Base-by-base conservation (phyloP, 1,140 invertebrate genomes). In the Protaetia brevitarsis region DNA sequence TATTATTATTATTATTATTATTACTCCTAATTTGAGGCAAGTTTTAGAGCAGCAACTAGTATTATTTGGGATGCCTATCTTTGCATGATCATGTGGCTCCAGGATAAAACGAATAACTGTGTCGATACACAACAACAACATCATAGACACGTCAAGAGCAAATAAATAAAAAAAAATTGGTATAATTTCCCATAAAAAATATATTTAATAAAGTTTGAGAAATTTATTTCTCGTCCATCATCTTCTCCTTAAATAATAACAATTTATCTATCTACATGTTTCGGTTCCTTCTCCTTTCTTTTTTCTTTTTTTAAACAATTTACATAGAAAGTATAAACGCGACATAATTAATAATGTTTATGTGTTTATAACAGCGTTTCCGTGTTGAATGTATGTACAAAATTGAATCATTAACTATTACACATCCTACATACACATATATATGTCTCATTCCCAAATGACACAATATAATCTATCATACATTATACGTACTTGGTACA, bases 191-290 rank as follows among this genome's bases (percentile, higher is more conserved):
- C 19, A 51, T 51, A 51, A 51, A 51, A 51, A 51, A 51, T 51
- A 51, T 51, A 51, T 51, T 51, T 51, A 23, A 51, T 51, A 51
- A 23, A 51, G 19, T 51, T 51, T 51, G 19, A 51, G 19, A 51
- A 51, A 51, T 51, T 16, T 19, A 21, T 51, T 3, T 51, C 11
- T 51, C 19, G 6, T 51, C 19, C 19, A 51, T 51, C 41, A 13
- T 51, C 13, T 23, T 51, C 19, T 51, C 5, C 16, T 8, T 23
- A 51, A 19, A 23, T 19, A 51, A 13, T 51, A 51, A 45, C 7
- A 51, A 19, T 19, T 13, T 51, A 51, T 34, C 19, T 19, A 51
- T 19, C 5, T 51, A 23, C 3, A 7, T 23, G 26, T 19, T 51
- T 23, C 3, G 19, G 16, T 37, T 13, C 10, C 34, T 37, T 13